These are phyloP conservation scores for Thalassophryne amazonica DNA, from an alignment of 2,797 vertebrate genomes.

Conservation along the genomic window DNA sequence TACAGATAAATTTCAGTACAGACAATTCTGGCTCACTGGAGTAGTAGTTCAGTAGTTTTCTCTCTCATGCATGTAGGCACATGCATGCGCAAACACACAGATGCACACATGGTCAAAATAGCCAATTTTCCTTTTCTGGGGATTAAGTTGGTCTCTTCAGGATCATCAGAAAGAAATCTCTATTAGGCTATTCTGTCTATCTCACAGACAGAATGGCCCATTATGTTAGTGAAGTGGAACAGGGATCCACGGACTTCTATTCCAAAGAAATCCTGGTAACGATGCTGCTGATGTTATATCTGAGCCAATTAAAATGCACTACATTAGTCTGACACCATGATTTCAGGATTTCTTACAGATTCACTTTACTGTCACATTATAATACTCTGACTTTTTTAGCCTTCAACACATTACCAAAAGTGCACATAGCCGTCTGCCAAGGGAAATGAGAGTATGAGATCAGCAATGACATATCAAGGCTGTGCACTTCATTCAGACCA, in stretches of 20 bases:
- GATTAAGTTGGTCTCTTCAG: conserved; percentile 53
- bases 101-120: background rate
- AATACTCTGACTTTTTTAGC: conserved; percentile 9
- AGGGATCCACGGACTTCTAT: conserved; percentile 27
- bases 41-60: background rate
- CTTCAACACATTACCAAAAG: conserved; percentile 12
- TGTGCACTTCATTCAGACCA: conserved; percentile 6
- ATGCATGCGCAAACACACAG: background rate
- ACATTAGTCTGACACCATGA: conserved; percentile 27
- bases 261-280: conserved; percentile 46
- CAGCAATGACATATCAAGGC: conserved; percentile 26
- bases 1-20: conserved; percentile 8
- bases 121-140: conserved; percentile 39
- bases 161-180: conserved; percentile 59
- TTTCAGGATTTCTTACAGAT: conserved; percentile 26
- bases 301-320: conserved; percentile 54
- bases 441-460: conserved; percentile 31
- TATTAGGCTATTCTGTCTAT: conserved; percentile 42
- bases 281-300: conserved; percentile 33
- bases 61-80: conserved; percentile 6
- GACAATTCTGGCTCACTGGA: conserved; percentile 2
- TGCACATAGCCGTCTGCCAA: conserved; percentile 4
- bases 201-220: conserved; percentile 30
- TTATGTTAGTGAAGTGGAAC: conserved; percentile 58
- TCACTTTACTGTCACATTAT: conserved; percentile 14